A percentile compares a stretch with the other conserved stretches of the same genome.
Conservation (phyloP, 2,113 vertebrate genomes). For the Percopsis transmontana region DNA sequence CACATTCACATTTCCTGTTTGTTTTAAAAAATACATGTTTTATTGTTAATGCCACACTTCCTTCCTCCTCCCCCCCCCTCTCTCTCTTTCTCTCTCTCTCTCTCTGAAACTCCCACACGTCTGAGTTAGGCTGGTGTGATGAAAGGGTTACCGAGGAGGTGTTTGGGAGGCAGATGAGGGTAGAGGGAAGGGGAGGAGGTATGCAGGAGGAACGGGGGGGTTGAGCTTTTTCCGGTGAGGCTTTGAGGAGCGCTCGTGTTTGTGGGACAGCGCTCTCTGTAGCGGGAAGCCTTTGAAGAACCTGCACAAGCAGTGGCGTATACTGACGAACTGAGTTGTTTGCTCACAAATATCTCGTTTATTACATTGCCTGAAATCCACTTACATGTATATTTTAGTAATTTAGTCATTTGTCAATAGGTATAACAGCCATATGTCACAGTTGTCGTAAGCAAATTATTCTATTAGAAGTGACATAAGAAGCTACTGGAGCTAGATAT, state of each 20-base stretch:
- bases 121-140: constrained; percentile 1
- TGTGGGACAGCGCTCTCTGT: not conserved
- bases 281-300: constrained; percentile 21
- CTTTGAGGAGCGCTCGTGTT: constrained; percentile 10
- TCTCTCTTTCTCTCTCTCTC: constrained; percentile 6
- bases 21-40: not conserved
- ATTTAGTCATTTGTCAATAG: too few species aligned
- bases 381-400: too few species aligned
- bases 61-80: constrained; percentile 5
- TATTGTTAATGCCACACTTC: not conserved
- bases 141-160: not conserved
- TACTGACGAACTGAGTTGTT: not conserved
- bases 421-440: too few species aligned
- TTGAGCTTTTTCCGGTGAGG: not conserved
- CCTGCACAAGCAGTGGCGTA: constrained; percentile 16
- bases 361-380: too few species aligned
- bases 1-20: not conserved
- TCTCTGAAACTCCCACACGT: constrained; percentile 1
- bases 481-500: too few species aligned
- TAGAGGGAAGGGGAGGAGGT: not conserved
- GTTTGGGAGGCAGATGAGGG: constrained; percentile 7
- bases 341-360: too few species aligned
- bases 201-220: not conserved
- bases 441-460: too few species aligned
- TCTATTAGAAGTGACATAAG: too few species aligned